These are phyloP conservation scores for Montipora capitata DNA, from an alignment of 92 coral and sea anemone species.

Conservation along the genomic window DNA sequence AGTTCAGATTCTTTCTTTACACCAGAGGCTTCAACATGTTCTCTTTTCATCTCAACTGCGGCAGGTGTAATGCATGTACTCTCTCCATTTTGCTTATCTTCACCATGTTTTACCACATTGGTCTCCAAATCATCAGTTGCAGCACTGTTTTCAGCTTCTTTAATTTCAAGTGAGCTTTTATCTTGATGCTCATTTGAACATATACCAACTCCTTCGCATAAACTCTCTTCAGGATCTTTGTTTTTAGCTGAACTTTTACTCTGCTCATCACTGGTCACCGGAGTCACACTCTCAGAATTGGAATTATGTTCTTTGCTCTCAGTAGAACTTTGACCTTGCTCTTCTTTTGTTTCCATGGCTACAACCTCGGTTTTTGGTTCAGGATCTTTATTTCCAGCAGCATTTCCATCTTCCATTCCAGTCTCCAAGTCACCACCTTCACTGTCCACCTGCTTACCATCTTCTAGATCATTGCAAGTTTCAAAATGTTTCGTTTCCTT, in stretches of 20 bases:
- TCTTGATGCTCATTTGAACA: not conserved
- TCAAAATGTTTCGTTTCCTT: conserved; percentile 3
- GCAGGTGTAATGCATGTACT: not conserved
- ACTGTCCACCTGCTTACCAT: not conserved
- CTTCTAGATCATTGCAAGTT: not conserved
- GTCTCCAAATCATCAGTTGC: not conserved
- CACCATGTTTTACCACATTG: not conserved
- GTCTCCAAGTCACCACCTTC: not conserved
- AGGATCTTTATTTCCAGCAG: not conserved
- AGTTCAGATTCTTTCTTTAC: not conserved
- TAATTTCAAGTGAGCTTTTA: not conserved
- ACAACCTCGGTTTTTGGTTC: not conserved
- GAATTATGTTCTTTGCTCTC: not conserved
- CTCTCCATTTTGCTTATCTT: not conserved
- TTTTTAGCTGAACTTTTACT: not conserved
- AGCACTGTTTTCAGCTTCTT: not conserved
- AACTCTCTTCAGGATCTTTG: not conserved
- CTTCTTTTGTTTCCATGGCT: not conserved
- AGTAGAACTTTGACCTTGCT: not conserved
- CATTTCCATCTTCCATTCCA: conserved; percentile 2
- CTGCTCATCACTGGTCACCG: not conserved
- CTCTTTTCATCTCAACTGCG: not conserved
- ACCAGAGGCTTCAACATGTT: not conserved
- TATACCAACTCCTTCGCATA: no score
- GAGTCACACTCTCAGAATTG: not conserved